Base-by-base conservation (phyloP, 2,797 vertebrate species). In the Sebastes nivosus region DNA sequence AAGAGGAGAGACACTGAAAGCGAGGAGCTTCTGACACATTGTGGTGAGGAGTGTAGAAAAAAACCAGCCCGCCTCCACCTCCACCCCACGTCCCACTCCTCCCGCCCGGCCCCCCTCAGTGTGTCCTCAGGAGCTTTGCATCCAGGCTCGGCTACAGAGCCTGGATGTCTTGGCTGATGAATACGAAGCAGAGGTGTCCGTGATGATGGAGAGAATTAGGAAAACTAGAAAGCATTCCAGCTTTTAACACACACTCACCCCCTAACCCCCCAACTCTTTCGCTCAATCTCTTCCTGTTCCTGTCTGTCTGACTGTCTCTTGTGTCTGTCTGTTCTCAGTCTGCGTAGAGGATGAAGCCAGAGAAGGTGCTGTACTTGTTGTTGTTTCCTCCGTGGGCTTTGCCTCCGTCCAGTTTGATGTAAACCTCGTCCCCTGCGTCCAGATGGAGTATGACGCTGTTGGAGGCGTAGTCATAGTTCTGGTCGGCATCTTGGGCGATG, bases 341-440 rank as follows among this genome's bases (percentile, higher is more conserved):
- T 5, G 97, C 97, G 88, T 99, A 99, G 90, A 99, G 97, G 94
- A 99, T 99, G 96, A 99, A 99, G 86, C 98, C 98, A 8, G 97
- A 98, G 95, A 99, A 99, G 86, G 98, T 99, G 97, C 98, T 99
- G 95, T 99, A 99, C 93, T 99, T 99, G 97, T 99, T 99, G 97
- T 97, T 99, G 96, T 99, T 99, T 81, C 98, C 98, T 0, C 98
- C 98, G 0, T 99, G 98, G 29, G 97, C 98, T 95, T 99, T 99
- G 90, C 98, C 98, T 13, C 98, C 98, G 1, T 99, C 98, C 80
- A 99, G 95, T 92, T 99, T 99, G 94, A 99, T 97, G 94, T 98
- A 99, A 84, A 99, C 97, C 84, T 99, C 98, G 12, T 99, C 98
- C 0, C 98, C 98, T 0, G 97, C 97, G 20, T 99, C 98, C 95